phyloP scores from a whole-genome alignment of 2,113 vertebrate species.

The Aplodontia rufa region DNA sequence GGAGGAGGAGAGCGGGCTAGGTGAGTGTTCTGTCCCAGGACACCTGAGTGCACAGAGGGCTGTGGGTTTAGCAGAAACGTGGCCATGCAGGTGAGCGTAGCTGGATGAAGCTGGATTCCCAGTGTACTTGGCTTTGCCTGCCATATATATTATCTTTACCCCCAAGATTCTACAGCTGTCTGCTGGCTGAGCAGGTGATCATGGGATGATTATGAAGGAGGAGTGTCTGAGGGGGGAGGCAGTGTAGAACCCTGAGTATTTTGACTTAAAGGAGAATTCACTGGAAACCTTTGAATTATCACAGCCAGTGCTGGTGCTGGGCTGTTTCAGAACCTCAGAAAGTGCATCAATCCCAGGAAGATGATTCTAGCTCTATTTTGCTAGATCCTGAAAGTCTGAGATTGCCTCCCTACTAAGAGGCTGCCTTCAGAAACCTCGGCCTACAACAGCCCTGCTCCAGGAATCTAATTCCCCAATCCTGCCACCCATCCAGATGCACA shows the following conservation, averaged over 20 bases:
- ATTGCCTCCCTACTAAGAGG: not conserved
- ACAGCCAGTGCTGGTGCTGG: not conserved
- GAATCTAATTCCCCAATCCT: not conserved
- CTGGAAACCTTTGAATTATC: not conserved
- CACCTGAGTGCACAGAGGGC: not conserved
- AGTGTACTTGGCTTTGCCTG: not conserved
- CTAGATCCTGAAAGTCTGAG: not conserved
- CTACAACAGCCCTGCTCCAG: too few species aligned
- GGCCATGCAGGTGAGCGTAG: not conserved
- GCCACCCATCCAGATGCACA: fast-evolving
- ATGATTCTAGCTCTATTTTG: fast-evolving
- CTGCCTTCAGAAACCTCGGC: not conserved
- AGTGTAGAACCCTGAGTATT: not conserved
- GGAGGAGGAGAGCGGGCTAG: too few species aligned
- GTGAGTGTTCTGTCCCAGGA: not conserved
- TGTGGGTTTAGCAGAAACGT: not conserved
- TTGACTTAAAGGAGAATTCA: not conserved
- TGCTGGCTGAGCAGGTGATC: not conserved
- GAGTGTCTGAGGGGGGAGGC: too few species aligned
- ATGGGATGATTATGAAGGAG: not conserved
- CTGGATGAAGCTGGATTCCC: not conserved
- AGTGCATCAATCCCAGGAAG: fast-evolving
- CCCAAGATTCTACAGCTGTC: not conserved
- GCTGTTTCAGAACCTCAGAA: not conserved
- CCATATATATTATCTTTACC: not conserved